Base-by-base conservation (phyloP, 2,113 vertebrate species). In the Coptodon rendalli region DNA sequence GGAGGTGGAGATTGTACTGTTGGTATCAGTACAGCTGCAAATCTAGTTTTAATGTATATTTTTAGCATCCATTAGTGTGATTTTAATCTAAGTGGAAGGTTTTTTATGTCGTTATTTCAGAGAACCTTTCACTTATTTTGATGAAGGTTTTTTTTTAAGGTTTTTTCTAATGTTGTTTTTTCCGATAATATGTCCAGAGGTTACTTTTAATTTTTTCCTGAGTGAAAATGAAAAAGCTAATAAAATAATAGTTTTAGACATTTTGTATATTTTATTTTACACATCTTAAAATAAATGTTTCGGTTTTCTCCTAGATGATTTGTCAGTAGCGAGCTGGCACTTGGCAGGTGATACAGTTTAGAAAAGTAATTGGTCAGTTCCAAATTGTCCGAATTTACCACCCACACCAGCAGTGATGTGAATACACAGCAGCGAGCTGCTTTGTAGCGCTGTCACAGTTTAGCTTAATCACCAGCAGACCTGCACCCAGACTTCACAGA, bases 361-460 rank as follows among this genome's bases (percentile, higher is more conserved):
- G 43, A 52, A 12, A 61, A 88, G 86, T 78, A 50, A 31, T 78
- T 1, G 27, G 27, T 78, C 71, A 31, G 45, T 50, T 78, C 43
- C 27, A 78, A 78, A 78, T 45, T 50, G 27, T 78, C 71, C 1
- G 0, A 50, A 31, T 50, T 78, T 1, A 16, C 82, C 86, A 31
- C 52, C 86, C 84, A 89, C 86, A 83, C 83, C 5, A 45, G 61
- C 48, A 43, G 73, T 36, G 63, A 81, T 34, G 80, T 76, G 53
- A 78, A 7, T 17, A 43, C 34, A 85, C 82, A 56, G 79, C 29
- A 43, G 54, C 40, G 6, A n/a, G 50, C 76, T 48, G 40, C 52
- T n/a, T 76, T 57, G 6, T 4, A 5, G 19, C 16, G 43, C 45
- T 80, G 76, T 82, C 66, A 73, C 57, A 27, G 63, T 76, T 82